Evolutionary conservation across 2,888 invertebrate species (phyloP).

Genomic region (Archips crataeganus): DNA sequence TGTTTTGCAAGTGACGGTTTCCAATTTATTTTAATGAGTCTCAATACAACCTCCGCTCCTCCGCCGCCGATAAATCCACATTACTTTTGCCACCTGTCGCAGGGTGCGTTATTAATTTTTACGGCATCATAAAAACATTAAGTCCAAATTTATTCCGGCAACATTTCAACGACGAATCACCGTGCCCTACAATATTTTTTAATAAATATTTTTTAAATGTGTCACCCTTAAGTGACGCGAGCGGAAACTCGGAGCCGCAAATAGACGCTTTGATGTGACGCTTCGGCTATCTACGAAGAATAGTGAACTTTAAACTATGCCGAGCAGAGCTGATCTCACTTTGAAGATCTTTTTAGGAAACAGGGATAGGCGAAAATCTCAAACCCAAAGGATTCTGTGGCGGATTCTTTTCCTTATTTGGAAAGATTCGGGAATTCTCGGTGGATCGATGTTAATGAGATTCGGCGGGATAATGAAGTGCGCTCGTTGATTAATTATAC

Average conservation of each 20-base stretch:
- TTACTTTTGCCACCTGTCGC: conserved; percentile 33
- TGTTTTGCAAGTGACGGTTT: conserved; percentile 24
- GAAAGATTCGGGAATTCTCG: conserved; percentile 26
- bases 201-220: conserved; percentile 18
- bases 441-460: conserved; percentile 41
- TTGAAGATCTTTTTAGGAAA: conserved; percentile 3
- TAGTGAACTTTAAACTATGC: conserved; percentile 36
- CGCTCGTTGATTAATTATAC: conserved; percentile 41
- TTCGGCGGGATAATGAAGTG: conserved; percentile 40
- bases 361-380: conserved; percentile 29
- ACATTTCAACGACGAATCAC: conserved; percentile 24
- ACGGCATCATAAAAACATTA: conserved; percentile 37
- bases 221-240: conserved; percentile 26
- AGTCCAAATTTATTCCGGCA: conserved; percentile 29
- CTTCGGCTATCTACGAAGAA: background rate
- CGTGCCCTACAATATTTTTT: background rate
- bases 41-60: conserved; percentile 20
- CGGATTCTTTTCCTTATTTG: conserved; percentile 38
- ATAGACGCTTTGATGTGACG: conserved; percentile 36
- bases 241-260: conserved; percentile 21
- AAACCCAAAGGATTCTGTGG: conserved; percentile 32
- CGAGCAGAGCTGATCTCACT: background rate
- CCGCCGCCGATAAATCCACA: conserved; percentile 34
- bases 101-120: conserved; percentile 40
- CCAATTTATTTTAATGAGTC: conserved; percentile 36